phyloP scores from a whole-genome alignment of 2,888 invertebrate species.

The Selenia dentaria region DNA sequence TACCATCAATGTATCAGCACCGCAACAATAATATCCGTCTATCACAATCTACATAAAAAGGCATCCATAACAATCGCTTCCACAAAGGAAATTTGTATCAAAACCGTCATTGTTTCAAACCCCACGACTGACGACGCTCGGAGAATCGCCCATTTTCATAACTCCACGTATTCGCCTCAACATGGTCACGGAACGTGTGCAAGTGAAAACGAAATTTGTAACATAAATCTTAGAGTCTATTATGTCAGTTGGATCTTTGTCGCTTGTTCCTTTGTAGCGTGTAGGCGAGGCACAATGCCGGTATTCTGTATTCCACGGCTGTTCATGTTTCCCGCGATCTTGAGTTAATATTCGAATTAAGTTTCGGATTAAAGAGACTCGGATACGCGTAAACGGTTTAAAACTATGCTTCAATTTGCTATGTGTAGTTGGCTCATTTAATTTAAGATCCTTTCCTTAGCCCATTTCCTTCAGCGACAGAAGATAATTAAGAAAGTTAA shows the following conservation, averaged over 20 bases:
- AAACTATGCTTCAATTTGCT: slow-evolving; percentile 39
- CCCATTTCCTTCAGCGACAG: slow-evolving; percentile 3
- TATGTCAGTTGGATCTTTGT: slow-evolving; percentile 31
- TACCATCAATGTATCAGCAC: not conserved
- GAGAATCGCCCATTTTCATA: slow-evolving; percentile 49
- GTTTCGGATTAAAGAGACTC: slow-evolving; percentile 52
- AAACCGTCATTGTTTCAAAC: slow-evolving; percentile 58
- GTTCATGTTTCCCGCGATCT: slow-evolving; percentile 67
- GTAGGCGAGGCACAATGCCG: slow-evolving; percentile 48
- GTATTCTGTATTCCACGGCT: slow-evolving; percentile 61
- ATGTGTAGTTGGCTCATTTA: slow-evolving; percentile 19
- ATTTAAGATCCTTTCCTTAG: slow-evolving; percentile 16
- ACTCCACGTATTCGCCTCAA: slow-evolving; percentile 43
- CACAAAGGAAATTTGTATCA: slow-evolving; percentile 69
- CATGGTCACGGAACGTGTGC: slow-evolving; percentile 14
- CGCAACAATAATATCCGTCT: slow-evolving; percentile 21
- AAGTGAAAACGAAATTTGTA: slow-evolving; percentile 44
- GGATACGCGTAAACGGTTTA: slow-evolving; percentile 37
- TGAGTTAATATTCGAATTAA: slow-evolving; percentile 64
- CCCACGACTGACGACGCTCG: slow-evolving; percentile 31
- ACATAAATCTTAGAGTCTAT: slow-evolving; percentile 37
- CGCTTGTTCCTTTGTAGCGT: slow-evolving; percentile 35
- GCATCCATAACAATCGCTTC: slow-evolving; percentile 55
- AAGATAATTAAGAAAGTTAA: slow-evolving; percentile 6
- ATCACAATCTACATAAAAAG: slow-evolving; percentile 29